phyloP scores from a whole-genome alignment of 2,113 vertebrate genomes.

The Amazona guildingii region DNA sequence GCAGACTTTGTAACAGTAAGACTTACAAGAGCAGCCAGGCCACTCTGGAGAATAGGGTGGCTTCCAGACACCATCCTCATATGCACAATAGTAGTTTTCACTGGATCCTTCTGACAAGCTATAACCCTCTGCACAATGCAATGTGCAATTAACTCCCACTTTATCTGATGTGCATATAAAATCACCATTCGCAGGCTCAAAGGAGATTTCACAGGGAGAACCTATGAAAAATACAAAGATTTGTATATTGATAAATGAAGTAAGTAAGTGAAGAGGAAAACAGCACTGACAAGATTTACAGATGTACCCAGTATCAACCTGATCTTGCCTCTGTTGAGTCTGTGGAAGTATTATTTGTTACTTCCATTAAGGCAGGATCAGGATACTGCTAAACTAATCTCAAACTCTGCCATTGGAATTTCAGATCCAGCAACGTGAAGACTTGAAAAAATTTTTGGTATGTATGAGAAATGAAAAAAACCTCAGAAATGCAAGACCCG shows the following conservation, averaged over 20 bases:
- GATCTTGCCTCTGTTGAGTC: not conserved
- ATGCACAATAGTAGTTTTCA: slow-evolving; percentile 88
- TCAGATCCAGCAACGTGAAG: not conserved
- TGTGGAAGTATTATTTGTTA: not conserved
- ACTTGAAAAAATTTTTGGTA: not conserved
- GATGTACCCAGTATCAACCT: not conserved
- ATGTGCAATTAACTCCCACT: slow-evolving; percentile 86
- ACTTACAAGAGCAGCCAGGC: slow-evolving; percentile 92
- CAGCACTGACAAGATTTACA: not conserved
- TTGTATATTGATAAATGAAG: not conserved
- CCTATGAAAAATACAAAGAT: slow-evolving; percentile 68
- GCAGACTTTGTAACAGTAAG: not conserved
- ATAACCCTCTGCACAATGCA: slow-evolving; percentile 88
- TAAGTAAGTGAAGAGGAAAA: not conserved
- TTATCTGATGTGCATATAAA: slow-evolving; percentile 84
- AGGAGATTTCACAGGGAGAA: slow-evolving; percentile 88
- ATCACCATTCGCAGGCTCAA: slow-evolving; percentile 87
- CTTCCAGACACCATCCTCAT: slow-evolving; percentile 88
- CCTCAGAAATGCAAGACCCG: not conserved
- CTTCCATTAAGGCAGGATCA: not conserved
- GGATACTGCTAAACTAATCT: not conserved
- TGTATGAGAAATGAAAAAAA: not conserved
- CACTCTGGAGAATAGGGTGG: slow-evolving; percentile 84
- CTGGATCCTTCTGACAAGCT: slow-evolving; percentile 87
- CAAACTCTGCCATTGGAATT: not conserved